Conservation (phyloP, 1,140 invertebrate genomes). For the Aleiodes sp. region DNA sequence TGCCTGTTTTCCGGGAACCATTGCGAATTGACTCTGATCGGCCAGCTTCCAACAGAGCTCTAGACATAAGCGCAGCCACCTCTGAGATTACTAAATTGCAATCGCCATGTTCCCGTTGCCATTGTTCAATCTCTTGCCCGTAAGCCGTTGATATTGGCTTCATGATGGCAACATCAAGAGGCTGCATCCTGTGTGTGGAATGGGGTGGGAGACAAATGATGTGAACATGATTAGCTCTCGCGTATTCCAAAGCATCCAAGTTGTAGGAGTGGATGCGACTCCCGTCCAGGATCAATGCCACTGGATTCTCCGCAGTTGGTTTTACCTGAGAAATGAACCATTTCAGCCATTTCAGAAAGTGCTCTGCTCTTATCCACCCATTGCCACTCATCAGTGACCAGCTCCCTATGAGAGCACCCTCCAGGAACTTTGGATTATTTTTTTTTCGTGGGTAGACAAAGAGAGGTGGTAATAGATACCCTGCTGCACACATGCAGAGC, state of each 20-base stretch:
- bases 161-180: slow-evolving; percentile 51
- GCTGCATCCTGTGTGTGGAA: slow-evolving; percentile 49
- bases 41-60: slow-evolving; percentile 53
- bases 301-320: slow-evolving; percentile 42
- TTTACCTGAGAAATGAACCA: slow-evolving; percentile 47
- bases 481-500: slow-evolving; percentile 45
- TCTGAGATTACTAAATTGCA: slow-evolving; percentile 44
- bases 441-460: slow-evolving; percentile 44
- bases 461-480: slow-evolving; percentile 48
- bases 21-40: slow-evolving; percentile 50
- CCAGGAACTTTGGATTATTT: slow-evolving; percentile 35
- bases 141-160: slow-evolving; percentile 52
- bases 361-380: slow-evolving; percentile 45
- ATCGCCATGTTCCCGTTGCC: slow-evolving; percentile 44
- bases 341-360: slow-evolving; percentile 45
- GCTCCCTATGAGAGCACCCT: slow-evolving; percentile 35
- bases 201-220: slow-evolving; percentile 47
- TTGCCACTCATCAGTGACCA: slow-evolving; percentile 33
- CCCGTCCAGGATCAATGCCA: slow-evolving; percentile 51
- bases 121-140: slow-evolving; percentile 40
- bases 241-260: slow-evolving; percentile 30
- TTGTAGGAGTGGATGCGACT: slow-evolving; percentile 41
- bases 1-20: slow-evolving; percentile 50
- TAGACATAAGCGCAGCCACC: slow-evolving; percentile 43
- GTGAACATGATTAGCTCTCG: slow-evolving; percentile 26